phyloP scores from a whole-genome alignment of 2,888 invertebrate species.

The Norana najaformis region DNA sequence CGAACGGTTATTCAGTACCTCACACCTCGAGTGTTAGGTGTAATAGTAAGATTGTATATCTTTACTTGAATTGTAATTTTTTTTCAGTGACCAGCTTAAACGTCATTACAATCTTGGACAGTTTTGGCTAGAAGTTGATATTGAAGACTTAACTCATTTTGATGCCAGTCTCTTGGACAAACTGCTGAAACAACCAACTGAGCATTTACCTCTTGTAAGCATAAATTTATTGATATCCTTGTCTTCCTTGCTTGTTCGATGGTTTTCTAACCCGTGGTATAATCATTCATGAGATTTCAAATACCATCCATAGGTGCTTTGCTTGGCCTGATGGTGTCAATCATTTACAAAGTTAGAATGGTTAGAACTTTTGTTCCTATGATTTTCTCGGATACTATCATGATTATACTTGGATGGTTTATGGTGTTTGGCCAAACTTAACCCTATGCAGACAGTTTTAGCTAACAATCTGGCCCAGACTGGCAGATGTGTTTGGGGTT shows the following conservation, averaged over 20 bases:
- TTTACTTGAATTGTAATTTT: background rate
- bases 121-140: constrained; percentile 86
- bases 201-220: constrained; percentile 79
- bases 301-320: background rate
- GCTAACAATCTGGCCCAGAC: no score
- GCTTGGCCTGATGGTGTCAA: background rate
- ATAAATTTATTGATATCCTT: background rate
- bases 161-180: constrained; percentile 91
- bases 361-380: no score
- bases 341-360: background rate
- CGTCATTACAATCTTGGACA: constrained; percentile 86
- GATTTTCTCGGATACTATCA: no score
- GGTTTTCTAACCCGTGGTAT: background rate
- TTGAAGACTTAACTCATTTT: constrained; percentile 91
- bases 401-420: no score
- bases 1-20: no score
- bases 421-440: background rate
- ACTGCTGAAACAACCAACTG: constrained; percentile 86
- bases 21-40: no score
- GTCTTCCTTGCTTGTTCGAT: background rate
- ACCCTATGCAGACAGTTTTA: no score
- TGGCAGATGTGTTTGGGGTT: no score
- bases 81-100: constrained; percentile 82
- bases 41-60: no score
- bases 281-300: background rate